Base-by-base conservation (phyloP, 1,140 invertebrate species). In the Chionoecetes opilio region DNA sequence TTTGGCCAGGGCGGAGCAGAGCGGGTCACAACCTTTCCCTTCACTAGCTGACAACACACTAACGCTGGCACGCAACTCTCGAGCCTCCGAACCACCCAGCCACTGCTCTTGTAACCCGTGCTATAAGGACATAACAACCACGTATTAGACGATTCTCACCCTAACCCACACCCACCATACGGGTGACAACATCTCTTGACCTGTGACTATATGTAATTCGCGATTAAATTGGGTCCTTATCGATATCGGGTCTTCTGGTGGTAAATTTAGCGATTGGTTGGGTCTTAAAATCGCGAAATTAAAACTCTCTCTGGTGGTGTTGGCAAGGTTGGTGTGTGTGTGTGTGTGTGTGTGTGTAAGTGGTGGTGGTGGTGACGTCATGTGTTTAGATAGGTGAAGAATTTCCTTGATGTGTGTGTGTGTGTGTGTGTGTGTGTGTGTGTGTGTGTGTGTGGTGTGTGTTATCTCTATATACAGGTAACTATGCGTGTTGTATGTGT, bases 281-380 rank as follows among this genome's bases (percentile, higher is more conserved):
- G 21, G 63, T n/a, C 0, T 17, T 75, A 14, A 5, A 26, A 53
- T 75, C 63, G 63, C 63, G 63, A 75, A 75, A 75, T 75, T 75
- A 75, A 75, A 75, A 75, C 5, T 17, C 63, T n/a, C 11, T 3
- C 63, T 1, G 21, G 21, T n/a, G 21, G 1, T 75, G 63, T 75
- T 26, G 21, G 63, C n/a, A 14, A 1, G 46, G 63, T 75, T 26
- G 5, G 63, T 21, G 63, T 46, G 41, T 46, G 41, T 46, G 41
- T 46, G 63, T 21, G 63, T 21, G 63, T 11, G 63, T 21, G 63
- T 75, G 63, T 21, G 63, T 75, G 63, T 21, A n/a, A 75, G 63
- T 2, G n/a, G 63, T 75, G 63, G 63, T 75, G 46, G 46, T 75
- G 63, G 63, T 75, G 63, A 75, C 63, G 63, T 75, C 63, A 75